A percentile compares a stretch with the other conserved stretches of the same genome.
Conservation (phyloP, 2,797 vertebrate genomes). For the Lepus townsendii region DNA sequence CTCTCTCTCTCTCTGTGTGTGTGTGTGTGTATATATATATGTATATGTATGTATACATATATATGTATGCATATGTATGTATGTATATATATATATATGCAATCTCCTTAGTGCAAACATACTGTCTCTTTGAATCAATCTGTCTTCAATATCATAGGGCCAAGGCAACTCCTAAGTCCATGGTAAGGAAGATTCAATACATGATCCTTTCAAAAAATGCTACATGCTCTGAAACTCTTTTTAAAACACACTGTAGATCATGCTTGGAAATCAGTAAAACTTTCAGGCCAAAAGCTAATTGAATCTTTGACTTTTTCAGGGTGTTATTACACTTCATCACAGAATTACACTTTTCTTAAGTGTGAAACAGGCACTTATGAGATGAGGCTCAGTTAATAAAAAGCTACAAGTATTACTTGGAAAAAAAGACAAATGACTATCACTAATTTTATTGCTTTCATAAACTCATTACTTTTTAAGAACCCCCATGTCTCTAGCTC, state of each 20-base stretch:
- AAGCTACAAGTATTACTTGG: not conserved
- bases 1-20: too few relatives aligned
- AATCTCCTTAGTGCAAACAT: not conserved
- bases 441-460: not conserved
- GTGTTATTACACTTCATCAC: not conserved
- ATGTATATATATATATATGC: not conserved
- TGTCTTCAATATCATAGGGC: not conserved
- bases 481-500: not conserved
- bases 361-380: not conserved
- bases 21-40: too few relatives aligned
- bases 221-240: not conserved
- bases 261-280: not conserved
- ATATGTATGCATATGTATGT: too few relatives aligned
- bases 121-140: not conserved
- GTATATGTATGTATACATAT: too few relatives aligned
- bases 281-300: not conserved
- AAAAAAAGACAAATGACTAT: not conserved
- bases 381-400: not conserved
- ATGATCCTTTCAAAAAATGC: not conserved
- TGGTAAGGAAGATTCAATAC: not conserved
- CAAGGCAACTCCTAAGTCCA: not conserved
- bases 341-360: not conserved
- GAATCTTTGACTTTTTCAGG: not conserved
- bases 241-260: not conserved
- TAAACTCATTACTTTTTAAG: not conserved